Percentiles rank a stretch among this genome's conserved stretches.
Conservation (phyloP, 2,113 vertebrate genomes). For the Hippocampus abdominalis region DNA sequence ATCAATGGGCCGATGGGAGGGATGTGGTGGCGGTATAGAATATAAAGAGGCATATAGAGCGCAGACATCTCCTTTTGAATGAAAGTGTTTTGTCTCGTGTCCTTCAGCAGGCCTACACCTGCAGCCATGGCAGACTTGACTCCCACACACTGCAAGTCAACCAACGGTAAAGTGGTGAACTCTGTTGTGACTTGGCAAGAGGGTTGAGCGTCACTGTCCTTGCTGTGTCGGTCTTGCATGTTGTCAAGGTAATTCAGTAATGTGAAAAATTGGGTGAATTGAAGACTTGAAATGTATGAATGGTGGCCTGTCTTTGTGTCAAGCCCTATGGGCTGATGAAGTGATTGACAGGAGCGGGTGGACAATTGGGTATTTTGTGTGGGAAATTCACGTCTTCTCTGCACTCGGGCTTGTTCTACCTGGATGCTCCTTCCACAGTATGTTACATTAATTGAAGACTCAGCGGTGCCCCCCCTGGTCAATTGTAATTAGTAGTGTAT, state of each 20-base stretch:
- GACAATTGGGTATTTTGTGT: neutral
- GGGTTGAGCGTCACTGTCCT: neutral
- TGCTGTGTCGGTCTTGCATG: neutral
- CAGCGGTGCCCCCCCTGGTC: neutral
- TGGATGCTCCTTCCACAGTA: neutral
- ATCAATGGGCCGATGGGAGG: slow-evolving; percentile 45
- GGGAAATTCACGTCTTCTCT: neutral
- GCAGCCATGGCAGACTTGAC: slow-evolving; percentile 60
- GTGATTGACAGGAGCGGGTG: neutral
- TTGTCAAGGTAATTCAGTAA: neutral
- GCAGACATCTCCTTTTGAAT: slow-evolving; percentile 46
- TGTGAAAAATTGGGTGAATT: neutral
- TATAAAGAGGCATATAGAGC: slow-evolving; percentile 25
- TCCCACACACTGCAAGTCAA: slow-evolving; percentile 58
- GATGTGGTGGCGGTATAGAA: slow-evolving; percentile 34
- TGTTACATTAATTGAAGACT: neutral
- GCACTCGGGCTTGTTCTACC: neutral
- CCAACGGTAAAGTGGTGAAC: neutral
- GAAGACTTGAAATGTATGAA: neutral
- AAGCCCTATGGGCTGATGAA: neutral
- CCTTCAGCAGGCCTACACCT: slow-evolving; percentile 55
- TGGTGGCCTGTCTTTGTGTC: neutral
- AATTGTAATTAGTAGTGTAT: neutral
- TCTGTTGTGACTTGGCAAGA: neutral
- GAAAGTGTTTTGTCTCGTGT: slow-evolving; percentile 28